Base-by-base conservation (phyloP, 1,140 invertebrate genomes). In the Goniozus legneri region DNA sequence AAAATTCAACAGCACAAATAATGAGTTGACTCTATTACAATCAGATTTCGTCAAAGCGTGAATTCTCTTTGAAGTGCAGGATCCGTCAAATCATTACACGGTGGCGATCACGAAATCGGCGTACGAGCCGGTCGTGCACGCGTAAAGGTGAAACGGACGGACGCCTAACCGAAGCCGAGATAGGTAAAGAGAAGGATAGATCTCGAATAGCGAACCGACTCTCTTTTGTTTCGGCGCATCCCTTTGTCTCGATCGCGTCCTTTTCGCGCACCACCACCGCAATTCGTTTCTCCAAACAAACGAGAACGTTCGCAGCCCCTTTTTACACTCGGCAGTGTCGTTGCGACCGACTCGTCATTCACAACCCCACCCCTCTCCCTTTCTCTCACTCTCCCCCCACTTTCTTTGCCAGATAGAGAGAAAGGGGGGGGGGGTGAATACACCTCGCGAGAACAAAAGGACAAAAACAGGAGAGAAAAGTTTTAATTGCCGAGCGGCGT, bases 401-500 rank as follows among this genome's bases (percentile, higher is more conserved):
- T 6, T 27, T 10, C 4, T 27, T 27, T 27, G 24, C 24, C 4
- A 27, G 4, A 27, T 27, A 27, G 4, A 4, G 24, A 4, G 24
- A 27, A 27, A 27, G 4, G 24, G 10, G 24, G 10, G 24, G n/a
- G 20, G 55, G 30, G 35, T 58, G 50, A 58, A 58, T 57, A 58
- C 54, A 58, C 52, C 54, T 58, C 39, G 30, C 14, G 7, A 14
- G 33, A 24, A 47, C 42, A 45, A 58, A 57, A 58, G n/a, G n/a
- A n/a, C n/a, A n/a, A n/a, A n/a, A n/a, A n/a, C n/a, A n/a, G n/a
- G n/a, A n/a, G n/a, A n/a, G n/a, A n/a, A 58, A 58, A 58, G 45
- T 50, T 47, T 57, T 58, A 58, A 58, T 58, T 58, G 52, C 50
- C 35, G 39, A 42, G 43, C 55, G 45, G 46, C 50, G 47, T 54